A percentile compares a stretch with the other conserved stretches of the same genome.
phyloP scores from a whole-genome alignment of 92 coral and sea anemone genomes.

The Montipora capitata region DNA sequence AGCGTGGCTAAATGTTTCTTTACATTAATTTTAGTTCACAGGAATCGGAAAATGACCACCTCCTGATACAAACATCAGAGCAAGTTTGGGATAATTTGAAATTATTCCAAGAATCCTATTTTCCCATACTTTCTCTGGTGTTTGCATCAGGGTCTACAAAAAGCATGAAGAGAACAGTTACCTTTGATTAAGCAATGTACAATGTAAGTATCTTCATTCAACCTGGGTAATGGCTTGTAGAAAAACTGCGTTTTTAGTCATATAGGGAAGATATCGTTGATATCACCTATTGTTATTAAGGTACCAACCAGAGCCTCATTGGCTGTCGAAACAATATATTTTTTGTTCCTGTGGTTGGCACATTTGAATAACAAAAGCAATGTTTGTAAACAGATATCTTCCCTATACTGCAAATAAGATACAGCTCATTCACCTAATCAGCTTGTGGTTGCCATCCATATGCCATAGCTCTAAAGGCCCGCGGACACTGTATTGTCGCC shows the following conservation, averaged over 20 bases:
- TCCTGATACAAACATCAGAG: slow-evolving; percentile 21
- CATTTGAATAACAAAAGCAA: no score
- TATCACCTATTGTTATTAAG: no score
- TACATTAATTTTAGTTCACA: no score
- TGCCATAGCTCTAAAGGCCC: slow-evolving; percentile 66
- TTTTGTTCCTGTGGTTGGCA: no score
- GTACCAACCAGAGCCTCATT: no score
- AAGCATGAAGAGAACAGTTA: slow-evolving; percentile 31
- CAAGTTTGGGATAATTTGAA: slow-evolving; percentile 29
- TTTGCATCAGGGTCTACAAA: slow-evolving; percentile 34
- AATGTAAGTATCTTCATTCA: no score
- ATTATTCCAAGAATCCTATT: slow-evolving; percentile 5
- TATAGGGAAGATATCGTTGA: no score
- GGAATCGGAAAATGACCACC: no score
- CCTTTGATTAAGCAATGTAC: slow-evolving; percentile 32
- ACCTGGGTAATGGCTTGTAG: slow-evolving; percentile 21
- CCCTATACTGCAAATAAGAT: no score
- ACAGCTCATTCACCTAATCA: slow-evolving; percentile 58
- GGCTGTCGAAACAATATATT: no score
- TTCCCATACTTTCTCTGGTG: slow-evolving; percentile 33
- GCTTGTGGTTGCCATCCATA: slow-evolving; percentile 52
- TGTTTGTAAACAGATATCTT: no score
- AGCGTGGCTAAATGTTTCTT: slow-evolving; percentile 23
- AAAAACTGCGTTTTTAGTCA: slow-evolving; percentile 28
- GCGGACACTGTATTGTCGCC: slow-evolving; percentile 56